Percentiles rank a stretch among this genome's conserved stretches.
phyloP scores from a whole-genome alignment of 2,113 vertebrate species.

The Pterocles burchelli region DNA sequence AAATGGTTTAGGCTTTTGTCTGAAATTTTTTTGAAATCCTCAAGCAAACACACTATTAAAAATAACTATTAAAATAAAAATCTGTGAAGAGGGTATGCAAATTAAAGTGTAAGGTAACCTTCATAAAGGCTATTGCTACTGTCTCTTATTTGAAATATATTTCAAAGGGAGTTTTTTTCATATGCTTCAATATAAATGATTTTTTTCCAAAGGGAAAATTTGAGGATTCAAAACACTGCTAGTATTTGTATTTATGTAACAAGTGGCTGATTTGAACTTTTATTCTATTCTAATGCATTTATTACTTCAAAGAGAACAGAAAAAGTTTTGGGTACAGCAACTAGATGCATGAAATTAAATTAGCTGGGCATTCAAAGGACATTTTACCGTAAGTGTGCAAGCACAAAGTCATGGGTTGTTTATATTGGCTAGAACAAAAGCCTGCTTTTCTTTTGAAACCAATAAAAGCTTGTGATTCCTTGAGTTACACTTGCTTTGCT shows the following conservation, averaged over 20 bases:
- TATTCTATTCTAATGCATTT: background rate
- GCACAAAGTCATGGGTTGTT: background rate
- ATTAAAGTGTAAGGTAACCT: background rate
- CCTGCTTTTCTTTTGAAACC: background rate
- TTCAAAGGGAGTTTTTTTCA: background rate
- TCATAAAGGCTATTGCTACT: background rate
- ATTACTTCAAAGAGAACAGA: background rate
- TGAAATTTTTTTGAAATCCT: background rate
- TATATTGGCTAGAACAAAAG: background rate
- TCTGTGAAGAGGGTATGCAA: background rate
- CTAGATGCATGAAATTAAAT: slow-evolving; percentile 6
- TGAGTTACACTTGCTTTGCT: background rate
- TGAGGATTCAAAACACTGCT: background rate
- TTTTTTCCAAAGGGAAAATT: background rate
- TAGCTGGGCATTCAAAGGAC: background rate
- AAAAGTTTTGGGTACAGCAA: background rate
- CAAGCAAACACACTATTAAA: background rate
- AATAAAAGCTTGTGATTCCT: background rate
- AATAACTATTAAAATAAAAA: background rate
- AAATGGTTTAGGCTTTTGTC: background rate
- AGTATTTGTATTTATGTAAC: background rate
- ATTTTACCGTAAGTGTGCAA: background rate
- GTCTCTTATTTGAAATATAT: background rate
- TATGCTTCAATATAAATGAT: background rate
- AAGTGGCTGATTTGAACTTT: background rate